Base-by-base conservation (phyloP, 1,140 invertebrate genomes). In the Drosophila virilis region DNA sequence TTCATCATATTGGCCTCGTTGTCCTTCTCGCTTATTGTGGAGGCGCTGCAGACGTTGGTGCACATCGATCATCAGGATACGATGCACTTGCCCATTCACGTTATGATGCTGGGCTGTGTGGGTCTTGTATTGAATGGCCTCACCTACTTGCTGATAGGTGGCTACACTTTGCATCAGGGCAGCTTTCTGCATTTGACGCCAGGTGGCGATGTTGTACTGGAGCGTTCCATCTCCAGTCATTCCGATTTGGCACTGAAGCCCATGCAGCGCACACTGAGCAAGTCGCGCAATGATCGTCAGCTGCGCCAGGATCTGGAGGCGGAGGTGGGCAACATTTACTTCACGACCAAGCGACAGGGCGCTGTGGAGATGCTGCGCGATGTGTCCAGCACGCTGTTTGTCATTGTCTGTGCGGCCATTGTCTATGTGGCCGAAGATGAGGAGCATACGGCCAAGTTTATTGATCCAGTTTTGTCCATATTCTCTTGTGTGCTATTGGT, bases 1-100 rank as follows among this genome's bases (percentile, higher is more conserved):
- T 97, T 95, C 88, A 95, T 97, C 12, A 96, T 98, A 69, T 93
- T 98, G 60, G 95, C 95, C 1, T 97, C 97, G 0, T 94, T 98
- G 35, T 96, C 96, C 48, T 97, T 98, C 78, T 97, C 97, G 0
- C 91, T 97, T 9, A 84, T 97, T 1, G 95, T 98, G 0, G 97
- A 98, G 91, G 95, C 96, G 0, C 74, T 97, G 8, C 97, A 98
- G 85, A 96, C 96, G 1, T 93, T 96, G 13, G 93, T 96, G 0
- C 96, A 97, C 77, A 96, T 96, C 2, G 94, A 95, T 60, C 96
- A 97, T 84, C 93, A 95, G 69, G 96, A 97, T 77, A 95, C 95
- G 15, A 96, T 92, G 91, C 91, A 92, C 66, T 55, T 91, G 8
- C 90, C 91, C 4, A 79, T 92, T 8, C 76, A 74, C 17, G 94